Conservation (phyloP, 2,113 vertebrate species). For the Athene noctua region DNA sequence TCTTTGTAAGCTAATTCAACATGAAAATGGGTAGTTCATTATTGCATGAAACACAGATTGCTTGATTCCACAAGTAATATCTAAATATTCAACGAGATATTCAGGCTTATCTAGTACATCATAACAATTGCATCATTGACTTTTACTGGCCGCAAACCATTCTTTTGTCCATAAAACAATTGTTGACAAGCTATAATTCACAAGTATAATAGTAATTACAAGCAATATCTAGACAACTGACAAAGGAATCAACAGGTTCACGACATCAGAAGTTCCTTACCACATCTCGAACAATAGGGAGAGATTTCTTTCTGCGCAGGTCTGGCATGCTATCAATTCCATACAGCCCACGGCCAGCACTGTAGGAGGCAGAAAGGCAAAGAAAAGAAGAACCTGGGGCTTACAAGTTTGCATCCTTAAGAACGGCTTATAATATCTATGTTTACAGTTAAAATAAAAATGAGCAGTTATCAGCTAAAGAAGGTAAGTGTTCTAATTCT, state of each 20-base stretch:
- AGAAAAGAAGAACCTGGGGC: slow-evolving; percentile 7
- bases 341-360: slow-evolving; percentile 88
- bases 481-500: not conserved
- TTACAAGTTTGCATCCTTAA: not conserved
- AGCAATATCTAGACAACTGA: not conserved
- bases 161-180: not conserved
- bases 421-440: not conserved
- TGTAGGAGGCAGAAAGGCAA: slow-evolving; percentile 40
- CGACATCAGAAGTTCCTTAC: slow-evolving; percentile 74
- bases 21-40: not conserved
- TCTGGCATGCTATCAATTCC: slow-evolving; percentile 99
- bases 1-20: not conserved
- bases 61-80: not conserved
- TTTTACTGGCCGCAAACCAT: not conserved
- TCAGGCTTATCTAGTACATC: not conserved
- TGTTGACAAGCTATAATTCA: not conserved
- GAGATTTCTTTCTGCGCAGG: slow-evolving; percentile 92
- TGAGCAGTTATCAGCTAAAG: not conserved
- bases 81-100: not conserved
- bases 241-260: not conserved
- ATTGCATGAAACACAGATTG: not conserved
- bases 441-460: not conserved
- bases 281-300: slow-evolving; percentile 96
- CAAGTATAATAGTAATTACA: not conserved
- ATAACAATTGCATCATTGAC: not conserved